phyloP scores from a whole-genome alignment of 2,888 invertebrate species.

The Tetropium fuscum region DNA sequence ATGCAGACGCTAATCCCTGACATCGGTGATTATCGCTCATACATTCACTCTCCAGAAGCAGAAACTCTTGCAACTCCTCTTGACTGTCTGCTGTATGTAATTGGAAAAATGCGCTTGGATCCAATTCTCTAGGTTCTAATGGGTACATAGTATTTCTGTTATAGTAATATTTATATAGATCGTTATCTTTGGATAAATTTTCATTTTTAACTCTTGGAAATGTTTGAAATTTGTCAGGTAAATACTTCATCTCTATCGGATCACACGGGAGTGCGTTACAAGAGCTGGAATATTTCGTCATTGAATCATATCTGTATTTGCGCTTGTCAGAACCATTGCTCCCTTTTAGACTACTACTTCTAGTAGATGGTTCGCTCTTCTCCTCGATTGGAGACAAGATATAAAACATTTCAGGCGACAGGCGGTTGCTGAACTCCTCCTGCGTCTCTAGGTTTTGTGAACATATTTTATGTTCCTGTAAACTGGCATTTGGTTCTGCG shows the following conservation, averaged over 20 bases:
- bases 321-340: constrained; percentile 57
- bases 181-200: constrained; percentile 47
- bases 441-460: constrained; percentile 40
- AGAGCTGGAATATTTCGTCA: constrained; percentile 60
- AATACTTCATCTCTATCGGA: constrained; percentile 43
- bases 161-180: constrained; percentile 43
- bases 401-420: constrained; percentile 52
- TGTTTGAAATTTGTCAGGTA: constrained; percentile 67
- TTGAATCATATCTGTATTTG: constrained; percentile 40
- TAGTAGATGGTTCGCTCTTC: constrained; percentile 69
- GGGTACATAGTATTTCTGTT: constrained; percentile 66
- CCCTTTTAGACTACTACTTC: constrained; percentile 63
- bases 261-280: constrained; percentile 60
- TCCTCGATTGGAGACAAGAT: constrained; percentile 71
- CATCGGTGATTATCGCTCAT: constrained; percentile 64
- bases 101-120: constrained; percentile 70
- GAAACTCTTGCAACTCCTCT: constrained; percentile 73
- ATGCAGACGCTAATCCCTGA: constrained; percentile 68
- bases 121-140: constrained; percentile 71
- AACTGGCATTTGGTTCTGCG: constrained; percentile 38
- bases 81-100: constrained; percentile 72
- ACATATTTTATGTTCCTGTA: constrained; percentile 31
- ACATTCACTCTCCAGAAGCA: constrained; percentile 72
- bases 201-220: constrained; percentile 68
- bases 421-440: constrained; percentile 38